These are phyloP conservation scores for Zoanthus solanderi DNA, from an alignment of 92 coral and sea anemone genomes.

Conservation along the genomic window DNA sequence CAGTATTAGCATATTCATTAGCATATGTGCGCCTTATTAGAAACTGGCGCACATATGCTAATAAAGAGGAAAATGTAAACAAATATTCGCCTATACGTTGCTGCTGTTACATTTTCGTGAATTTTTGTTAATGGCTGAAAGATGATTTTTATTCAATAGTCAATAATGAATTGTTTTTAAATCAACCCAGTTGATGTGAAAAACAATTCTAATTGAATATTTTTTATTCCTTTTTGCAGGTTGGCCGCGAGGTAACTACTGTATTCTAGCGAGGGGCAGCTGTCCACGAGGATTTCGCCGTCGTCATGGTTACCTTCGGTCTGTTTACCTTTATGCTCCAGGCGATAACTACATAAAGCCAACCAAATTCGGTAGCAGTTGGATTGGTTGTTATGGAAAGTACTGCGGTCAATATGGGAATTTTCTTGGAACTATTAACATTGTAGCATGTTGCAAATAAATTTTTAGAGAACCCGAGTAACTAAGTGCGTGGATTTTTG, in stretches of 20 bases:
- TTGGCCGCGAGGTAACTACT: constrained; percentile 82
- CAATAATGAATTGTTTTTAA: too few species aligned
- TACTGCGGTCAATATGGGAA: constrained; percentile 78
- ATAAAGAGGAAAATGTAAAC: too few species aligned
- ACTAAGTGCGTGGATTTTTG: too few species aligned
- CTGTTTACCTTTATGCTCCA: constrained; percentile 72
- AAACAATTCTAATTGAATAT: too few species aligned
- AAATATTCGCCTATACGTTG: too few species aligned
- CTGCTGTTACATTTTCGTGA: too few species aligned
- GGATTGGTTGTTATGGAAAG: constrained; percentile 82
- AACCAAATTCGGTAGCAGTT: constrained; percentile 78
- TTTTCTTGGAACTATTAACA: constrained; percentile 74
- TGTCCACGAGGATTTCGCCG: constrained; percentile 78
- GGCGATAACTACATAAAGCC: constrained; percentile 57
- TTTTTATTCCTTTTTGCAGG: constrained; percentile 36
- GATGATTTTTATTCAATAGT: too few species aligned
- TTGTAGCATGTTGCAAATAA: constrained; percentile 88
- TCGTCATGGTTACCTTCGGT: constrained; percentile 71
- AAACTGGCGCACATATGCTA: too few species aligned
- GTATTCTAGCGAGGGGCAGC: constrained; percentile 78
- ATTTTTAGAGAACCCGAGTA: background rate
- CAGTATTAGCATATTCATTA: too few species aligned
- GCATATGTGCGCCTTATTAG: too few species aligned
- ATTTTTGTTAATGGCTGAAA: too few species aligned
- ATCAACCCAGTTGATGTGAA: too few species aligned